Evolutionary conservation across 2,797 vertebrate species (phyloP).

Genomic region (Aulostomus chinensis): DNA sequence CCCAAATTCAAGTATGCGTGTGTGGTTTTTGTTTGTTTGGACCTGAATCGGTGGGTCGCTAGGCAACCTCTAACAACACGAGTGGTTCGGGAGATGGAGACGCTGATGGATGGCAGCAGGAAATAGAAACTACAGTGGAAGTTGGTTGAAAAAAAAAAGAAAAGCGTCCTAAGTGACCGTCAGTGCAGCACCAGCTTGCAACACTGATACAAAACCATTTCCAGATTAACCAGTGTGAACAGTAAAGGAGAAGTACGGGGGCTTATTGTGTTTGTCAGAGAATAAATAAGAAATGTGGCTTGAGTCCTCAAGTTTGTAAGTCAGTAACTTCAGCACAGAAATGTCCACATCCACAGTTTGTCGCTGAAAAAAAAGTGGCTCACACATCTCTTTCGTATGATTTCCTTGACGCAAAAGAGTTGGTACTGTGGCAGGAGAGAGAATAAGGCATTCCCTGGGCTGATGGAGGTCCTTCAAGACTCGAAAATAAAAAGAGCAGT

Average conservation of each 20-base stretch:
- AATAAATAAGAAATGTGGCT: slow-evolving; percentile 68
- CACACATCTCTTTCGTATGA: slow-evolving; percentile 28
- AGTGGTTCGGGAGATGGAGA: slow-evolving; percentile 34
- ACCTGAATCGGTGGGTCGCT: slow-evolving; percentile 37
- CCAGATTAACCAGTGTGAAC: slow-evolving; percentile 45
- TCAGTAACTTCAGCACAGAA: slow-evolving; percentile 68
- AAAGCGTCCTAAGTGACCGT: slow-evolving; percentile 18
- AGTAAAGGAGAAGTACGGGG: too few species aligned
- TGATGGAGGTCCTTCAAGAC: slow-evolving; percentile 79
- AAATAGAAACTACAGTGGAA: slow-evolving; percentile 38
- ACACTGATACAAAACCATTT: slow-evolving; percentile 35
- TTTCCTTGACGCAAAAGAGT: slow-evolving; percentile 50
- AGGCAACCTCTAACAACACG: slow-evolving; percentile 25
- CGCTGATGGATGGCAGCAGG: slow-evolving; percentile 28
- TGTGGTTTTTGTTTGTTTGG: not conserved
- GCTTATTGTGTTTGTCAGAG: slow-evolving; percentile 49
- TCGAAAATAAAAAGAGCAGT: slow-evolving; percentile 74
- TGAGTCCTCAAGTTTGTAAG: slow-evolving; percentile 55
- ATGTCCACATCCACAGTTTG: slow-evolving; percentile 57
- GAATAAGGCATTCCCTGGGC: slow-evolving; percentile 83
- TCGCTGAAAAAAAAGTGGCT: slow-evolving; percentile 37
- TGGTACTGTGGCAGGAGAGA: slow-evolving; percentile 70
- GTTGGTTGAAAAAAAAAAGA: slow-evolving; percentile 43
- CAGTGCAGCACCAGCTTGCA: slow-evolving; percentile 28
- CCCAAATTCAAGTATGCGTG: slow-evolving; percentile 60